Evolutionary conservation across 2,113 vertebrate genomes (phyloP), one percentile per base, ranked within the genome.

Genomic region (Dipodomys stephensi): DNA sequence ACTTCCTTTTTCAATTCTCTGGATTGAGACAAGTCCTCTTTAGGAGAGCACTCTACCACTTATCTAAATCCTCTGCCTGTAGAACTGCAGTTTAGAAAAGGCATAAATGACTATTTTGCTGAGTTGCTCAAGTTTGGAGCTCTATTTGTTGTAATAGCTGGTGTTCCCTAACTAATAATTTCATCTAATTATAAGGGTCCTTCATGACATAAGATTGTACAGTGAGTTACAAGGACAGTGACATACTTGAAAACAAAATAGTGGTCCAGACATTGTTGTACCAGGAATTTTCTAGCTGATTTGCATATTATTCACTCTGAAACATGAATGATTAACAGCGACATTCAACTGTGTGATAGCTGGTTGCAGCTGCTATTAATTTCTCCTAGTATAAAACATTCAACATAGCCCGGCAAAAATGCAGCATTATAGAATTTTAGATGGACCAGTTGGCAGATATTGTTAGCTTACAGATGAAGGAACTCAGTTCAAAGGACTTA

Each of bases 341-440:
- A 9, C n/a, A 68, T 57, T n/a, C 30, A 64, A 23, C 35, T 32
- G 6, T 25, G 46, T 87, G 57, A 71, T 28, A 90, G 71, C 19
- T 85, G 16, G 30, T n/a, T 4, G 35, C 23, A 46, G 46, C 20
- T 57, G 16, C 25, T 79, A 4, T 65, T 74, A 32, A 30, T 67
- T 80, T 82, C 85, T 90, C 6, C 53, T 85, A 20, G 13, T 44
- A n/a, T 86, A 74, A 87, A 92, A 93, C 88, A 62, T 93, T 76
- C 79, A 95, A 25, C 82, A 46, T 39, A 74, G 30, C 30, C 27
- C 25, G 76, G 93, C 23, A 77, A 80, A 77, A 92, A 79, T 46
- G 76, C 4, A 80, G 74, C 65, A 76, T 49, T 88, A 44, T 1
- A 83, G 22, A 53, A 32, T 79, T 80, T 90, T 27, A 67, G 67